Evolutionary conservation across 2,797 vertebrate genomes (phyloP), one percentile per base, ranked within the genome.

Genomic region (Podargus strigoides): DNA sequence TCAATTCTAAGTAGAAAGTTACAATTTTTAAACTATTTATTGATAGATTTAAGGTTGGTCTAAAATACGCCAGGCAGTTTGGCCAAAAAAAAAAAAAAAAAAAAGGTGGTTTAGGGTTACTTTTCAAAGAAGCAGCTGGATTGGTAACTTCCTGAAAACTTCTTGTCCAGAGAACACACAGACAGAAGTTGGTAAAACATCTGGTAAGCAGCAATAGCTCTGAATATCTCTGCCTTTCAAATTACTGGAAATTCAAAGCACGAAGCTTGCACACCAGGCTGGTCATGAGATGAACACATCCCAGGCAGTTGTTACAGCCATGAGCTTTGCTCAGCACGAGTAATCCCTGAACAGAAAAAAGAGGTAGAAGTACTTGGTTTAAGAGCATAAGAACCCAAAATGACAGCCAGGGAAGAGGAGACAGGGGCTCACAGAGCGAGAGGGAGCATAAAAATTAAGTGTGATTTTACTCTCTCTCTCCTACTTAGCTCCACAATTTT

Each of bases 391-490:
- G 30, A 94, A 93, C 21, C 36, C 41, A 78, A 75, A 89, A 36
- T 42, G 7, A 85, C 14, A 60, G 22, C 0, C 0, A 81, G 30
- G 3, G 8, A 62, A 70, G 6, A 83, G 7, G 19, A 84, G 46
- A 72, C 0, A 0, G 12, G 32, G 26, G 21, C 41, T 64, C 39
- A 77, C 80, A 17, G 3, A 72, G 32, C 1, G 1, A 74, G 11
- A 55, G 7, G 0, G 0, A 63, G 30, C 41, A 72, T 23, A 41
- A 7, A 55, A 79, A 16, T 13, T 34, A 10, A 36, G 27, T 17
- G 7, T 44, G 30, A 20, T 34, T 89, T 76, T 80, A 55, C 12
- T 30, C 30, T 23, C 12, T 58, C 18, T 27, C 17, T 30, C 32
- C 26, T 41, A 42, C 2, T 69, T 27, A 9, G 15, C 12, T 67